Conservation (phyloP, 1,140 invertebrate genomes). For the Drosophila equinoxialis region DNA sequence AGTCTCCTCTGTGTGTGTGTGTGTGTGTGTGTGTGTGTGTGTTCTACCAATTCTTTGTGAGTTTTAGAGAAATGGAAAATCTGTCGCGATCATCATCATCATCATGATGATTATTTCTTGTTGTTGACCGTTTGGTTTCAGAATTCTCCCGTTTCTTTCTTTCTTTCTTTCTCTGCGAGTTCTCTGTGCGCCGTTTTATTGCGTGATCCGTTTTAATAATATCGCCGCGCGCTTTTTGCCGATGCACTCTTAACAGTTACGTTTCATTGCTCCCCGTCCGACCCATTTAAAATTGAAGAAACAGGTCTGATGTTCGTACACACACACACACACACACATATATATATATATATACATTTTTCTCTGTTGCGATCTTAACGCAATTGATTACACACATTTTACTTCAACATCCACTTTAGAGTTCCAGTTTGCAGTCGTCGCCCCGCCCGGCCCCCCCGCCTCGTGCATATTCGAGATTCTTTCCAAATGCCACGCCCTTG, state of each 20-base stretch:
- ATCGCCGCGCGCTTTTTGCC: conserved; percentile 4
- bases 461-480: not conserved
- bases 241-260: conserved; percentile 11
- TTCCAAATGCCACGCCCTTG: not conserved
- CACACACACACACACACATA: not conserved
- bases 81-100: not conserved
- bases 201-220: conserved; percentile 14
- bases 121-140: not conserved
- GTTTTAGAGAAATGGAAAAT: conserved; percentile 5
- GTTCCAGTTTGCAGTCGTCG: not conserved
- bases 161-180: too few species aligned
- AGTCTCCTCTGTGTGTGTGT: not conserved
- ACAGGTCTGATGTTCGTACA: conserved; percentile 3
- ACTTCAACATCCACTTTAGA: conserved; percentile 1
- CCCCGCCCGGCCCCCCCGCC: not conserved
- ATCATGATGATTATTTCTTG: not conserved
- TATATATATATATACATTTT: not conserved
- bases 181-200: not conserved
- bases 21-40: not conserved
- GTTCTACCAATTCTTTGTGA: not conserved
- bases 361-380: not conserved
- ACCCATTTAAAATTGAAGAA: conserved; percentile 1
- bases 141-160: conserved; percentile 1
- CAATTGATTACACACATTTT: conserved; percentile 9
- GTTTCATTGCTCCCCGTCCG: conserved; percentile 1